A percentile compares a stretch with the other conserved stretches of the same genome.
Conservation (phyloP, 2,888 invertebrate species). For the Suillia variegata region DNA sequence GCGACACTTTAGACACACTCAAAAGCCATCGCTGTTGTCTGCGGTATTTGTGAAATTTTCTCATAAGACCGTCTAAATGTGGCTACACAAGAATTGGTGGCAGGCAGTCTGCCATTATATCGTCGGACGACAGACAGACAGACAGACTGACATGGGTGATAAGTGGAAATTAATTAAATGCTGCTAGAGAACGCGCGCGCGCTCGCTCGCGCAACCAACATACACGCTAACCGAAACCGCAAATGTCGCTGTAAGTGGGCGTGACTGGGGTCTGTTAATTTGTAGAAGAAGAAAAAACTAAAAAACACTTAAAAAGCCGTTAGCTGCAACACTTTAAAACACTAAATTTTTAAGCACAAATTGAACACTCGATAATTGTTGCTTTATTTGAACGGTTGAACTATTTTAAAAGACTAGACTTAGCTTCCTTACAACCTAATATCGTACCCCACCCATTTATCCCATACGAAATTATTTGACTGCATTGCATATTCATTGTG, state of each 20-base stretch:
- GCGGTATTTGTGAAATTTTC: conserved; percentile 3
- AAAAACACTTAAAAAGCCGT: not conserved
- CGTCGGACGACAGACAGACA: too few relatives aligned
- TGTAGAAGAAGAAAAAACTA: not conserved
- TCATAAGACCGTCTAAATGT: conserved; percentile 8
- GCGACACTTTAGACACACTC: not conserved
- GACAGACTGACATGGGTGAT: conserved; percentile 38
- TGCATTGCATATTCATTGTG: not conserved
- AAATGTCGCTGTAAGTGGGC: not conserved
- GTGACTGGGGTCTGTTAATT: not conserved
- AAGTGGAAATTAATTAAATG: conserved; percentile 58
- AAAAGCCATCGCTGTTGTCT: not conserved
- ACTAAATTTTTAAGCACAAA: too few relatives aligned
- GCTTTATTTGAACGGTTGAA: too few relatives aligned
- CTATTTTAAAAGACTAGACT: too few relatives aligned
- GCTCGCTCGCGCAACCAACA: conserved; percentile 19
- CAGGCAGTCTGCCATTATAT: not conserved
- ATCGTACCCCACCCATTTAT: not conserved
- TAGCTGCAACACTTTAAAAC: too few relatives aligned
- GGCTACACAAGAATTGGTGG: not conserved
- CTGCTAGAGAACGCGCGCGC: too few relatives aligned
- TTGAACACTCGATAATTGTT: too few relatives aligned
- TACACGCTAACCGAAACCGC: not conserved
- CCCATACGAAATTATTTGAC: not conserved
- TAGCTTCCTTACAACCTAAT: too few relatives aligned